phyloP scores from a whole-genome alignment of 2,113 vertebrate genomes.

The Corythaixoides concolor region DNA sequence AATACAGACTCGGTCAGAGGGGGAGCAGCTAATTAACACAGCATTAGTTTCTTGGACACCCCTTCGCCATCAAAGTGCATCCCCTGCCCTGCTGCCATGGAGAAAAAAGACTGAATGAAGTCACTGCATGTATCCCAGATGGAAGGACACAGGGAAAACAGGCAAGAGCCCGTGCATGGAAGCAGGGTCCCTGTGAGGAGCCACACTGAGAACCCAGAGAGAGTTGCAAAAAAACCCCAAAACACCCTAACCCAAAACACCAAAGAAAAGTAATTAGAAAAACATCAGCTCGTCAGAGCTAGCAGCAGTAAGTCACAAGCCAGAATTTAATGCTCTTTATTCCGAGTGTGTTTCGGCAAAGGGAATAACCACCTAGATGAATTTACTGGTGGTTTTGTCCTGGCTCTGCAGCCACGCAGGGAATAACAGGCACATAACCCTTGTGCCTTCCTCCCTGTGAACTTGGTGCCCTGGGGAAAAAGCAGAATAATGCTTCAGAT shows the following conservation, averaged over 20 bases:
- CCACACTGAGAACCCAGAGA: background rate
- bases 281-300: background rate
- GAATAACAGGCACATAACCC: background rate
- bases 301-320: background rate
- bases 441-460: background rate
- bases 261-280: background rate
- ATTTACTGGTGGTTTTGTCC: background rate
- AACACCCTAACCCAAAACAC: background rate
- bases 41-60: background rate
- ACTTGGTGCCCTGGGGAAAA: background rate
- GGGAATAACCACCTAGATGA: background rate
- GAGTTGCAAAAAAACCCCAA: background rate
- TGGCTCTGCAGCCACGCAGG: background rate
- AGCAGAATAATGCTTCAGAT: background rate
- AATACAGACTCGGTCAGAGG: background rate
- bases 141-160: background rate
- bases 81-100: fast-evolving
- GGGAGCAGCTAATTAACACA: background rate
- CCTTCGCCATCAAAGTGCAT: background rate
- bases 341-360: background rate
- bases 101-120: background rate
- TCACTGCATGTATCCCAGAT: fast-evolving
- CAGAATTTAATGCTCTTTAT: background rate
- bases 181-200: background rate
- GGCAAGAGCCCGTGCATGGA: fast-evolving